Evolutionary conservation across 2,113 vertebrate species (phyloP).

Genomic region (Nesospiza acunhae): DNA sequence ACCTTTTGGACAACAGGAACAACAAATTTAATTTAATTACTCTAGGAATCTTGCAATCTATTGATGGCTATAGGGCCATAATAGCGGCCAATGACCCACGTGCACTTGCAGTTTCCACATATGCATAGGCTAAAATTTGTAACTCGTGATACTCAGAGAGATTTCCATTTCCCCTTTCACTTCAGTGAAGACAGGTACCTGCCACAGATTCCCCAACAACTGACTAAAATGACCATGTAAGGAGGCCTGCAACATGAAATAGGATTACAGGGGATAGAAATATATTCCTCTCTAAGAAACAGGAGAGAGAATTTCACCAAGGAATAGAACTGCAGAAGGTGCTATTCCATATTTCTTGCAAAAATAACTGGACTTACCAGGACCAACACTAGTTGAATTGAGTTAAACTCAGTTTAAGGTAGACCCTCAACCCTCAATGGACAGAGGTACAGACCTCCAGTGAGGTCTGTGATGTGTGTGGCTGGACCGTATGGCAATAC

Average conservation of each 20-base stretch:
- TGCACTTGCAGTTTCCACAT: neutral
- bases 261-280: neutral
- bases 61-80: neutral
- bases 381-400: rapidly evolving
- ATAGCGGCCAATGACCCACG: rapidly evolving
- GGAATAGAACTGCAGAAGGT: neutral
- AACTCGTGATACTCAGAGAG: neutral
- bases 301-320: neutral
- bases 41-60: neutral
- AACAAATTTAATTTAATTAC: neutral
- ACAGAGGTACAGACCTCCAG: neutral
- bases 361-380: neutral
- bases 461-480: neutral
- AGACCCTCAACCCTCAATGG: rapidly evolving
- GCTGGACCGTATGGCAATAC: rapidly evolving
- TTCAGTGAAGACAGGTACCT: neutral
- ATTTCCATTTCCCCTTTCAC: neutral
- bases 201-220: neutral
- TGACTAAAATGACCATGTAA: neutral
- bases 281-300: neutral
- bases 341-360: neutral
- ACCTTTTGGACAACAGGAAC: neutral
- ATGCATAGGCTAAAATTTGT: neutral
- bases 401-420: neutral
- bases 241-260: neutral